Evolutionary conservation across 2,888 invertebrate species (phyloP), one percentile per base, ranked within the genome.

Genomic region (Lasioglossum leucozonium): DNA sequence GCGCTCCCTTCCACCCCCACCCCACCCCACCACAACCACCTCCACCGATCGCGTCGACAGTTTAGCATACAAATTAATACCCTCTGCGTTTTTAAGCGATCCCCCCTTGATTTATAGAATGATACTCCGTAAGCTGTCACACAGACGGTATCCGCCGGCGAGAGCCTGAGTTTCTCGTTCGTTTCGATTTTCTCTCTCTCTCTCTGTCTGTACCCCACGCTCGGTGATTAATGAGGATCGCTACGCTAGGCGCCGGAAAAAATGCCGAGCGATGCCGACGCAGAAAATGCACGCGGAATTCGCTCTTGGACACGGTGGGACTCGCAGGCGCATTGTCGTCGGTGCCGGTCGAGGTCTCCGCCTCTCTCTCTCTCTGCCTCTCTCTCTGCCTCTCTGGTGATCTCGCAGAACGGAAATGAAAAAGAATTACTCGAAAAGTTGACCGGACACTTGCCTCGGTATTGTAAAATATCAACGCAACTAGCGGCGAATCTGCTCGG

Each of bases 61-160:
- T 89, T 88, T 84, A 88, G 88, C 85, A 77, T 87, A 87, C 81
- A 79, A 91, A 91, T 91, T 86, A 89, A 90, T 91, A 81, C 77
- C 67, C 79, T 51, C 75, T 16, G 34, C 51, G n/a, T 81, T 84
- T 89, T 69, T 89, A 81, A 77, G 34, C 44, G 77, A 84, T 62
- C 71, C 75, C 30, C 5, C 47, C 44, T 77, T 88, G 90, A 90
- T 90, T 89, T 89, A 90, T 84, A 77, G 44, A 71, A 84, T 67
- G 47, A 77, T 18, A 67, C 30, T 30, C 34, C 30, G 10, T 42
- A 16, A 58, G 73, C 42, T 82, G 77, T 51, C 77, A 34, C 81
- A 47, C 81, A 47, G 77, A 69, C 44, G 69, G 72, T 51, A 13
- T 6, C 16, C 44, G 11, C 30, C 40, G 44, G 44, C 30, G 34